Base-by-base conservation (phyloP, 2,797 vertebrate species). In the Microcaecilia unicolor region DNA sequence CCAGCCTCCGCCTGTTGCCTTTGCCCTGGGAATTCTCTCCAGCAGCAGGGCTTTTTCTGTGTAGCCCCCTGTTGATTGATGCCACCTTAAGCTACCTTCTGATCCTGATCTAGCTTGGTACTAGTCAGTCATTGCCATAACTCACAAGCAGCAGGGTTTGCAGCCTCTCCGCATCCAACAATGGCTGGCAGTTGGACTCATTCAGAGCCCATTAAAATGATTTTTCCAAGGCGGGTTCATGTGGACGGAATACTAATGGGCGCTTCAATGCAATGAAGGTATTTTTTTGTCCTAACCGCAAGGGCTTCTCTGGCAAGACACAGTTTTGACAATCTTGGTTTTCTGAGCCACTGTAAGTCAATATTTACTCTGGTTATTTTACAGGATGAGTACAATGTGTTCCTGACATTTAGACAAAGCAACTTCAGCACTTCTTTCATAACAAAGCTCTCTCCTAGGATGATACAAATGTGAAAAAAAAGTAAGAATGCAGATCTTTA, bases 171-270 rank as follows among this genome's bases (percentile, higher is more conserved):
- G 20, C 44, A 14, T 23, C 41, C 43, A 29, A 37, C 22, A 32
- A 41, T 0, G 2, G 32, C 44, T 37, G 57, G 32, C 57, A 34
- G 27, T 9, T 17, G 38, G 53, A 38, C 43, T 61, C 27, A 15
- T 37, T 38, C 48, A 30, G 34, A 64, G 47, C 43, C 44, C 29
- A 29, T 44, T 18, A 54, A 37, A 36, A 35, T 4, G 24, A 39
- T 15, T 35, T 57, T 25, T 14, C 38, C 18, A 7, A 43, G 40
- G 34, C n/a, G 18, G 35, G 38, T 4, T 18, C 13, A 2, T 8
- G 7, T 1, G 13, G 34, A 4, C 7, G 15, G 48, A 51, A 56
- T 42, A 51, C 44, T 40, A 54, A 67, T 25, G 23, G 40, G 30
- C 4, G 24, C 13, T 37, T 16, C 33, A 11, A 7, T 1, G 10